Conservation (phyloP, 64 coral and sea anemone genomes). For the Exaiptasia diaphana region DNA sequence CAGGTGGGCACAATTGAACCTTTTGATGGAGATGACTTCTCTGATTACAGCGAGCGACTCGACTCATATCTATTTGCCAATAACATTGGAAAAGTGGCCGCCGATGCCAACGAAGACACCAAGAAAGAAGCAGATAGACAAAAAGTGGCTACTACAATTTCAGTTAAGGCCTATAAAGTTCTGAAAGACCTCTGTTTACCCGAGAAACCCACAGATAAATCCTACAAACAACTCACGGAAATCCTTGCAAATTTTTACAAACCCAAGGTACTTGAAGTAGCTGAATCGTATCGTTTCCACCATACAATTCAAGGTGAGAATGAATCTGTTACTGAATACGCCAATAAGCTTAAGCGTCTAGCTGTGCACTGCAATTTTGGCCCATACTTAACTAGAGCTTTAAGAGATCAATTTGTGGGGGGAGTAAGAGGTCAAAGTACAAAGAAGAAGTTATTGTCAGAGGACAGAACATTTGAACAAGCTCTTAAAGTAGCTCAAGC, state of each 20-base stretch:
- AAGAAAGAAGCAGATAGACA: constrained; percentile 34
- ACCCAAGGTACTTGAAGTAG: constrained; percentile 64
- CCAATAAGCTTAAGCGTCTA: constrained; percentile 46
- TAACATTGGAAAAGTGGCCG: constrained; percentile 42
- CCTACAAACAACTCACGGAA: constrained; percentile 25
- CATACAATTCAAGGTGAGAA: constrained; percentile 46
- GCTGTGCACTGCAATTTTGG: constrained; percentile 67
- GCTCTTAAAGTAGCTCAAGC: constrained; percentile 47
- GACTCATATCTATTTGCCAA: constrained; percentile 39
- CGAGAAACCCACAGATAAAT: constrained; percentile 28
- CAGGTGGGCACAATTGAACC: constrained; percentile 1
- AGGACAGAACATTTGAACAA: constrained; percentile 59
- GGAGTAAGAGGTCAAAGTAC: constrained; percentile 16
- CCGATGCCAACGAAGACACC: constrained; percentile 11
- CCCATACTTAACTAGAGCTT: constrained; percentile 26
- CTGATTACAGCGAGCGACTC: constrained; percentile 28
- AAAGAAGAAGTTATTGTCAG: constrained; percentile 49
- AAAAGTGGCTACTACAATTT: constrained; percentile 55
- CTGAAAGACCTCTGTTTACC: constrained; percentile 63
- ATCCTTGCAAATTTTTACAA: constrained; percentile 39
- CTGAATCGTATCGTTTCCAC: constrained; percentile 64
- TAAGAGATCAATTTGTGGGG: constrained; percentile 70
- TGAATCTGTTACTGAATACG: constrained; percentile 58
- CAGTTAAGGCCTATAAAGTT: constrained; percentile 31
- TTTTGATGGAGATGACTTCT: constrained; percentile 33